These are phyloP conservation scores for Lasioglossum villosulum DNA, from an alignment of 2,888 invertebrate species.

Conservation along the genomic window DNA sequence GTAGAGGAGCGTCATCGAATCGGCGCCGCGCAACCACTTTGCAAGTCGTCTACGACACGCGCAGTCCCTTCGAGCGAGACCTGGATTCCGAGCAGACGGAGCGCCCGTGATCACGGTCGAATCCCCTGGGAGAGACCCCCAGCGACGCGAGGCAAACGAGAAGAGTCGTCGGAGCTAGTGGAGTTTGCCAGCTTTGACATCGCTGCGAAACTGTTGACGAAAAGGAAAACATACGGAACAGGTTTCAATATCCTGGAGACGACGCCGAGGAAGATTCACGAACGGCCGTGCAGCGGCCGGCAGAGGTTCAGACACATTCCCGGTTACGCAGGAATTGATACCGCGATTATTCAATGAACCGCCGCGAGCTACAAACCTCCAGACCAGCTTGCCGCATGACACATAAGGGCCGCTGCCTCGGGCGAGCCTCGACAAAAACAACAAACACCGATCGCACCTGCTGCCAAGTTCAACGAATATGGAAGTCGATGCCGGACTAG, in stretches of 20 bases:
- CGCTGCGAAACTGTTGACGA: constrained; percentile 57
- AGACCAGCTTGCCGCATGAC: constrained; percentile 18
- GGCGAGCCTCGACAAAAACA: neutral
- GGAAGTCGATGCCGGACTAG: neutral
- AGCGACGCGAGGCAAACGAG: neutral
- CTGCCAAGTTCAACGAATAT: constrained; percentile 16
- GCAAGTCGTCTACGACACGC: constrained; percentile 5
- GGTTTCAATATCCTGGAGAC: constrained; percentile 38
- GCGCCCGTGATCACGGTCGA: neutral
- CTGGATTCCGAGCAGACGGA: neutral
- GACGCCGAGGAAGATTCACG: constrained; percentile 32
- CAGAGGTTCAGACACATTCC: constrained; percentile 54
- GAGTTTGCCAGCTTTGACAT: constrained; percentile 39
- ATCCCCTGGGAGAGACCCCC: constrained; percentile 16
- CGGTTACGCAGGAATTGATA: constrained; percentile 52
- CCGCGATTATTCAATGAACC: constrained; percentile 36
- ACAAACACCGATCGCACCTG: constrained; percentile 14
- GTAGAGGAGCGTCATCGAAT: constrained; percentile 73
- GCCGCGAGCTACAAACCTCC: constrained; percentile 29
- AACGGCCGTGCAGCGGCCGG: constrained; percentile 30
- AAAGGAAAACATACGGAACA: constrained; percentile 57
- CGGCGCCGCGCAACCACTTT: constrained; percentile 10
- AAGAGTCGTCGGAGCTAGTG: constrained; percentile 31
- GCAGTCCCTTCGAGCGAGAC: neutral
- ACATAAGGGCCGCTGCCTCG: constrained; percentile 7